A percentile compares a stretch with the other conserved stretches of the same genome.
phyloP scores from a whole-genome alignment of 30 jellyfish, hydroid and myxozoan genomes.

The Sanderia malayensis region DNA sequence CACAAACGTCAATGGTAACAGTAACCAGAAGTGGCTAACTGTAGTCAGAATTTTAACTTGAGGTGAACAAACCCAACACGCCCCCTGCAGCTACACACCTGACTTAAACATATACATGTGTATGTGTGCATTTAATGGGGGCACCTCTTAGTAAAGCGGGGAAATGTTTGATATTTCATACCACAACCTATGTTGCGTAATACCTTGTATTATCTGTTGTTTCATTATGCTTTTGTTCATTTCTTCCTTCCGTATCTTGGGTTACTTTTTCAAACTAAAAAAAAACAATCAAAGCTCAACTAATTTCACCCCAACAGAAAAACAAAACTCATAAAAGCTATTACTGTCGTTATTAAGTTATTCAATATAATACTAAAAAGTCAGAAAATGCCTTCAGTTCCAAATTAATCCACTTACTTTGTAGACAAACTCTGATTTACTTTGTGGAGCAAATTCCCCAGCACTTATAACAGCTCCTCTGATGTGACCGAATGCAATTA shows the following conservation, averaged over 20 bases:
- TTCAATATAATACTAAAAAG: no score
- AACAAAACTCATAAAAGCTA: background rate
- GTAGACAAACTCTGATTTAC: slow-evolving; percentile 60
- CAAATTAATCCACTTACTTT: slow-evolving; percentile 20
- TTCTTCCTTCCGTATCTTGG: background rate
- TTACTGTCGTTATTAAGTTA: background rate
- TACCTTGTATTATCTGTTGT: no score
- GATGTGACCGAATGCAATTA: slow-evolving; percentile 66
- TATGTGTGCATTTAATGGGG: no score
- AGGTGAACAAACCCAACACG: no score
- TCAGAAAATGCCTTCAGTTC: background rate
- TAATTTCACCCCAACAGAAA: background rate
- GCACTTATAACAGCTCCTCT: slow-evolving; percentile 58
- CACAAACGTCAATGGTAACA: no score
- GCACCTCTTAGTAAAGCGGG: no score
- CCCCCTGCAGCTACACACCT: no score
- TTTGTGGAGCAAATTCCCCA: slow-evolving; percentile 76
- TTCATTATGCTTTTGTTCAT: background rate
- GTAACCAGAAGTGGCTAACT: no score
- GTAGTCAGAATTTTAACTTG: no score
- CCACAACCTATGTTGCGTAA: no score
- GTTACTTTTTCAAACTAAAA: slow-evolving; percentile 16
- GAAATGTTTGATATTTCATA: no score
- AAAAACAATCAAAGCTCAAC: background rate
- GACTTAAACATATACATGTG: no score